Evolutionary conservation across 2,113 vertebrate species (phyloP), one percentile per base, ranked within the genome.

Genomic region (Paradoxurus hermaphroditus): DNA sequence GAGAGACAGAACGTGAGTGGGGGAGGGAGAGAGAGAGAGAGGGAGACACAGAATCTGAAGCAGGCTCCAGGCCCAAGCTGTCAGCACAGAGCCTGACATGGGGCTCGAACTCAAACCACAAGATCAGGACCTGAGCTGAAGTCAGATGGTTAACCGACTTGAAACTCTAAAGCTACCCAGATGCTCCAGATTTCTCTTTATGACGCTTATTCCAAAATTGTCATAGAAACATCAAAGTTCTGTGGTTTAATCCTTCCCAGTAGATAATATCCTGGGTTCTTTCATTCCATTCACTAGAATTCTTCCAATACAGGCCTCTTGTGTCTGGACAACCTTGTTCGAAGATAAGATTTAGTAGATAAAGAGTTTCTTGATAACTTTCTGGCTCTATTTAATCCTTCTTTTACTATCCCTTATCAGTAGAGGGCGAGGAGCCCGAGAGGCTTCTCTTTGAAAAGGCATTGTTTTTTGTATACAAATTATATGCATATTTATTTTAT

Each of bases 391-490:
- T 79, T 18, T 91, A 92, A 56, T 46, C 10, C 16, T 70, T 9
- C 13, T 62, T 92, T 88, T 81, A 62, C 23, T 39, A 73, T 49
- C 27, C 7, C 21, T 95, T 44, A 14, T 81, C 72, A 46, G 31
- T 41, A n/a, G 31, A 96, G 6, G 7, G 11, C 18, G 23, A 46
- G n/a, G 21, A 87, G 34, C 23, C 75, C 79, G 39, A 70, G 18
- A 90, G 31, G 15, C n/a, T 70, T 90, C 49, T 96, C 21, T 91
- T 93, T 70, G 56, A 53, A 44, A 73, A 93, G 46, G 5, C 23
- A 51, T 81, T 67, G 36, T 79, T 59, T 86, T 96, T 93, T 49
- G 62, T 96, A n/a, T 95, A 63, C 59, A 91, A 96, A 95, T 93
- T 73, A 75, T 67, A 81, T 85, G 19, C 53, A 31, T 97, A 94